phyloP scores from a whole-genome alignment of 2,113 vertebrate species.

The Tautogolabrus adspersus region DNA sequence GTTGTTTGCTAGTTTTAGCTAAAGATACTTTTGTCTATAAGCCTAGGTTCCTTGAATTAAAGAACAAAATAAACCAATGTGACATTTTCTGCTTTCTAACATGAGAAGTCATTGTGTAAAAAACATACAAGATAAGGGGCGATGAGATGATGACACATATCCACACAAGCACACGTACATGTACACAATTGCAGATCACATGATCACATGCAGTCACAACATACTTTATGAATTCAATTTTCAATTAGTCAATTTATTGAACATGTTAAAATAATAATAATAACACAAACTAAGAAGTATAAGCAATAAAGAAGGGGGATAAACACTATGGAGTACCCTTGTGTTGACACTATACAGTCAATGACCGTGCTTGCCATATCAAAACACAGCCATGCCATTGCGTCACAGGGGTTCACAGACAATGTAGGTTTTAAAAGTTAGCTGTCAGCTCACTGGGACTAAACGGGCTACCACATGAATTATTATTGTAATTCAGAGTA shows the following conservation, averaged over 20 bases:
- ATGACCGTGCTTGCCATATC: constrained; percentile 65
- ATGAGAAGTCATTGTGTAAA: background rate
- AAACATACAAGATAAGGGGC: background rate
- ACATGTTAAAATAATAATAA: too few relatives aligned
- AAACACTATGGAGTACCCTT: constrained; percentile 22
- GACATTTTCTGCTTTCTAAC: background rate
- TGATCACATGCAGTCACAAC: constrained; percentile 58
- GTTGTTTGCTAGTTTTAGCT: background rate
- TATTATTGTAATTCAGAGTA: background rate
- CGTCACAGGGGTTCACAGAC: constrained; percentile 51
- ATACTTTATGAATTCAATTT: too few relatives aligned
- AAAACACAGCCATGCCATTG: constrained; percentile 75
- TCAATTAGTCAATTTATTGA: too few relatives aligned
- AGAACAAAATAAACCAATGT: background rate
- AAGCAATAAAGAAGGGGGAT: too few relatives aligned
- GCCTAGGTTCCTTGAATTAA: background rate
- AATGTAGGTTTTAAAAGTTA: constrained; percentile 49
- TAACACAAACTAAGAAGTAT: too few relatives aligned
- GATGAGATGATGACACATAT: background rate
- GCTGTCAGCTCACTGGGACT: constrained; percentile 5
- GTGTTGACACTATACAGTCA: constrained; percentile 70
- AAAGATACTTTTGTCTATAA: background rate
- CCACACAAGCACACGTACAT: background rate
- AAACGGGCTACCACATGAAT: background rate
- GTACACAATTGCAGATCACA: constrained; percentile 8